Base-by-base conservation (phyloP, 2,888 invertebrate genomes). In the Toxonevra muliebris region DNA sequence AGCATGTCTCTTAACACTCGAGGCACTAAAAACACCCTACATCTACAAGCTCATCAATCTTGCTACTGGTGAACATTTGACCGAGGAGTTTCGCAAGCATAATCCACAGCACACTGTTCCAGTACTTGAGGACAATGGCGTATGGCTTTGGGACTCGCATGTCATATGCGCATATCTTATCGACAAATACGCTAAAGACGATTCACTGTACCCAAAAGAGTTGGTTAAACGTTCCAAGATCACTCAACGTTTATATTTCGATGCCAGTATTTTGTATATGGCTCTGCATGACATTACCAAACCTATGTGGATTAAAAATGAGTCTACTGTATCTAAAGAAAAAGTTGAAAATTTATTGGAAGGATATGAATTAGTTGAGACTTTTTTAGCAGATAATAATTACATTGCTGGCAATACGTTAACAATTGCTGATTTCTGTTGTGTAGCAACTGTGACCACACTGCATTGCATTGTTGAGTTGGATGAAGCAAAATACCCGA, bases 91-190 rank as follows among this genome's bases (percentile, higher is more conserved):
- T 50, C 52, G 72, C 0, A 76, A 80, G 45, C 76, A 90, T 72
- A 91, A 91, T 77, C 89, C 89, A 0, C 85, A 89, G 40, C 88
- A 88, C 71, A 80, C 81, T 1, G 73, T 83, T 15, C 84, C 83
- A 0, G 57, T 76, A 11, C 53, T 67, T 8, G 82, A 88, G 41
- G 88, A 88, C 61, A 87, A 87, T 65, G 86, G 87, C 12, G 84
- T 87, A 12, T 86, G 87, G 43, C 81, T 89, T n/a, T 86, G 86
- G 85, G 92, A 92, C 77, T 91, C 91, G 68, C 91, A 91, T 76
- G 90, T 90, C 0, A 91, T 92, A 74, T 86, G 84, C 58, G 80
- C 87, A 0, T 91, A 91, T 78, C 82, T 92, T 66, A 89, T 89
- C 54, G 86, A 85, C 55, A 88, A 89, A 79, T 90, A 90, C 73